phyloP scores from a whole-genome alignment of 2,797 vertebrate genomes.

The Spinus olivaceus region DNA sequence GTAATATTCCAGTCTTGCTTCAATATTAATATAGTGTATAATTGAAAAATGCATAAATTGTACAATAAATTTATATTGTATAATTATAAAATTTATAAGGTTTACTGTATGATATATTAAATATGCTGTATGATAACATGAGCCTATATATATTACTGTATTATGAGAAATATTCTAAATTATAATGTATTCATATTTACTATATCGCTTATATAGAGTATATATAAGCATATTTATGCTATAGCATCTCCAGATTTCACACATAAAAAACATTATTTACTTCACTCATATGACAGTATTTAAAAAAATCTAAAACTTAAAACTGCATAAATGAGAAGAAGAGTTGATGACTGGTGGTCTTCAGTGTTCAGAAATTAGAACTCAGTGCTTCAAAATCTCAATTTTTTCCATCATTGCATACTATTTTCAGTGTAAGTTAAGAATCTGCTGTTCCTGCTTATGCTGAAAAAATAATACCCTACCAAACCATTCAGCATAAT shows the following conservation, averaged over 20 bases:
- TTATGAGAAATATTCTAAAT: too few relatives aligned
- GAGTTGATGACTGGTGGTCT: not conserved
- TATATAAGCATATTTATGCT: not conserved
- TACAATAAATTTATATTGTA: not conserved
- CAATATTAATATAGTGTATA: not conserved
- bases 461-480: not conserved
- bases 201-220: not conserved
- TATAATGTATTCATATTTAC: not conserved
- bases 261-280: not conserved
- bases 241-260: not conserved
- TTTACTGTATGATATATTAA: not conserved
- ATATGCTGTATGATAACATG: not conserved
- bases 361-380: not conserved
- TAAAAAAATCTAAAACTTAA: not conserved
- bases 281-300: not conserved
- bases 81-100: not conserved
- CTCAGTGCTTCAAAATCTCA: not conserved
- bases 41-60: not conserved
- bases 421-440: not conserved
- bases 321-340: not conserved
- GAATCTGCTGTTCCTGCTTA: not conserved
- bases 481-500: not conserved
- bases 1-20: not conserved
- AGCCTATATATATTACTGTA: too few relatives aligned
- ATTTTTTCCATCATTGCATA: not conserved